A percentile compares a stretch with the other conserved stretches of the same genome.
These are phyloP conservation scores for Antheraea assamensis DNA, from an alignment of 2,888 invertebrate species.

Conservation along the genomic window DNA sequence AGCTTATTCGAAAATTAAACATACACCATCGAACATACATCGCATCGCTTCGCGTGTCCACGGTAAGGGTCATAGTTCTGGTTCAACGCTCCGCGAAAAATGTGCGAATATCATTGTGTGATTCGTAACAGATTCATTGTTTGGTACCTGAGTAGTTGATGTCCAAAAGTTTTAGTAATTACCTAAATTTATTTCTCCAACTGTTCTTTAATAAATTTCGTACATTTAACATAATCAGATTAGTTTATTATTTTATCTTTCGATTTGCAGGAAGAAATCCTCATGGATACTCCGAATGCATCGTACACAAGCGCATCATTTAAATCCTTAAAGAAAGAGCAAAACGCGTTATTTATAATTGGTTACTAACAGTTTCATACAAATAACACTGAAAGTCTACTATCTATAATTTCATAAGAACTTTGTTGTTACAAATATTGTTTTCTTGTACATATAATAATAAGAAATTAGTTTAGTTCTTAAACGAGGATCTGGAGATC, in stretches of 20 bases:
- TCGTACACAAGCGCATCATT: too few species aligned
- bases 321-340: too few species aligned
- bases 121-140: constrained; percentile 48
- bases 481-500: too few species aligned
- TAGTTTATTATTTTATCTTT: neutral
- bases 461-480: too few species aligned
- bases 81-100: constrained; percentile 59
- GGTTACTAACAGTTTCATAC: too few species aligned
- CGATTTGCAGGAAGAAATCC: too few species aligned
- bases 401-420: too few species aligned
- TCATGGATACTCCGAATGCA: too few species aligned
- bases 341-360: too few species aligned
- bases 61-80: neutral
- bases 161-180: neutral
- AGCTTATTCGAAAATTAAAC: neutral
- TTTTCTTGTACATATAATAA: too few species aligned
- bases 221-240: neutral
- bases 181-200: neutral
- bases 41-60: neutral
- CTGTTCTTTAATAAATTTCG: neutral
- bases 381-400: too few species aligned
- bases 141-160: constrained; percentile 17
- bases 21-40: neutral
- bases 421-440: too few species aligned
- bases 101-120: constrained; percentile 62